These are phyloP conservation scores for Aproaerema taeniolella DNA, from an alignment of 2,888 invertebrate genomes.

Conservation along the genomic window DNA sequence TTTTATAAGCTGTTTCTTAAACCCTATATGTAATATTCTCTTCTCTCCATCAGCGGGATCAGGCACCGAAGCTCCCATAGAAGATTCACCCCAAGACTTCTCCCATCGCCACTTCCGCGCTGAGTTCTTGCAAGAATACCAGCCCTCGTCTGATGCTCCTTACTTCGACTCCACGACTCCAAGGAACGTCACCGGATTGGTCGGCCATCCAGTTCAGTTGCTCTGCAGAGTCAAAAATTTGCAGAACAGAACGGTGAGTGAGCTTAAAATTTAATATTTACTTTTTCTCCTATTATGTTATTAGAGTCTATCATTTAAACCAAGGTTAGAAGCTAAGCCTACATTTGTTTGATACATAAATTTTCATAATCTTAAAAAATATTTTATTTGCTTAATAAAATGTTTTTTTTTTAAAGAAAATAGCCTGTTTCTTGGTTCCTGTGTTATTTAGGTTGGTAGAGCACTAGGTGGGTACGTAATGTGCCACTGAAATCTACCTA, in stretches of 20 bases:
- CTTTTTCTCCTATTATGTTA: too few species aligned
- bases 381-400: too few species aligned
- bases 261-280: not conserved
- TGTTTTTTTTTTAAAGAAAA: too few species aligned
- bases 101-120: constrained; percentile 62
- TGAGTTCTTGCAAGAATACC: constrained; percentile 66
- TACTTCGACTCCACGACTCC: constrained; percentile 88
- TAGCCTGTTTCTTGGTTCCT: too few species aligned
- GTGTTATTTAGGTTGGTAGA: too few species aligned
- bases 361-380: too few species aligned
- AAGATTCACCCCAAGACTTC: constrained; percentile 65
- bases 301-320: too few species aligned
- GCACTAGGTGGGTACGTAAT: too few species aligned
- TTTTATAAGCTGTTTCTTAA: too few species aligned
- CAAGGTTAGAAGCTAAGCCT: too few species aligned
- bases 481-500: too few species aligned
- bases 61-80: constrained; percentile 76
- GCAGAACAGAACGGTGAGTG: constrained; percentile 90
- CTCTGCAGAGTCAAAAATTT: constrained; percentile 91
- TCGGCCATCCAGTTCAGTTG: constrained; percentile 89
- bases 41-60: constrained; percentile 63
- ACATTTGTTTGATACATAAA: too few species aligned
- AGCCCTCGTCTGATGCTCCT: constrained; percentile 76
- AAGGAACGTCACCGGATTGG: constrained; percentile 89
- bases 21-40: not conserved